Evolutionary conservation across 2,797 vertebrate species (phyloP), one percentile per base, ranked within the genome.

Genomic region (Enteromius argenteus): DNA sequence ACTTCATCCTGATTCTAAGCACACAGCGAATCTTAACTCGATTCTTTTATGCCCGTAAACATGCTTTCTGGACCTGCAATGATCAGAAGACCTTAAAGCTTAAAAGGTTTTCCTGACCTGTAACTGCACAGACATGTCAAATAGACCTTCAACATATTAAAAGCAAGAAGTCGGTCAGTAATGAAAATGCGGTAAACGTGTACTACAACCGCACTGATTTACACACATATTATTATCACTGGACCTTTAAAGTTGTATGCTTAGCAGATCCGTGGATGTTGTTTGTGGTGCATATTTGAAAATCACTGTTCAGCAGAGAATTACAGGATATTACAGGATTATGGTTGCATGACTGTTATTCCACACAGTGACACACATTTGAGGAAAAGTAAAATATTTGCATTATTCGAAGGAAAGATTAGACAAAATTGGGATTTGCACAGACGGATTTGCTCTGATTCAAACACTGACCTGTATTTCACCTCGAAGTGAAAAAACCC

Each of bases 381-480:
- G 64, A 44, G 9, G 39, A 27, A 46, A 72, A 32, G 49, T 58
- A 1, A 46, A 78, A 77, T 58, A 71, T 56, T 75, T 81, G 49
- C 30, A 9, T 82, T 53, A 62, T 78, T 81, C 1, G 2, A 42
- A 82, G 17, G n/a, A 81, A 77, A 64, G 84, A 76, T 81, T 44
- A 62, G 10, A 60, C 1, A 19, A 84, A 84, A 84, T 72, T 62
- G 66, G 75, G 75, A 84, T 79, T 71, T 71, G 75, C 66, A 56
- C 62, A 71, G 82, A 35, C 7, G 42, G 82, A 84, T 78, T 78
- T 72, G 67, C 67, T 84, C 37, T 13, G 39, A 84, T 78, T 78
- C 21, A 83, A 71, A 78, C 37, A 21, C 14, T 84, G 82, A 84
- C 75, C 82, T 64, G 75, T 71, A 53, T 79, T 84, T 84, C 66